Base-by-base conservation (phyloP, 2,888 invertebrate genomes). In the Smittia aterrima region DNA sequence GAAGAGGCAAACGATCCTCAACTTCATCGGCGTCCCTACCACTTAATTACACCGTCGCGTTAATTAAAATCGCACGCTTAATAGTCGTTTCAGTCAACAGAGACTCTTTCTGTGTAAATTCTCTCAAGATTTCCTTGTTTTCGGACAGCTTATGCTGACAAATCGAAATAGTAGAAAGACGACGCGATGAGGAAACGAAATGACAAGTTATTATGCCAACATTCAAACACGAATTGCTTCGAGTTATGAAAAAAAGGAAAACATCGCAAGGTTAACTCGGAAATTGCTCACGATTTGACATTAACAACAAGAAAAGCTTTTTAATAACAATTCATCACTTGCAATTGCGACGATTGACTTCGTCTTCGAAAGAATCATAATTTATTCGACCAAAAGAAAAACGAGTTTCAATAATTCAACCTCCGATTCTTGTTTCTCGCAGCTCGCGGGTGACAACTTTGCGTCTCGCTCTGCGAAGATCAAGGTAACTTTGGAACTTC, bases 51-150 rank as follows among this genome's bases (percentile, higher is more conserved):
- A 11, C 47, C 47, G n/a, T n/a, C 47, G 47, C 16, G 47, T 47
- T 47, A 47, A 47, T 47, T 47, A 47, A 47, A n/a, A 3, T 47
- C 47, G 47, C 47, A 47, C 32, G 32, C 9, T 32, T 32, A 6
- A 32, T 47, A 11, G n/a, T n/a, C 16, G 11, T 47, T n/a, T n/a
- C 4, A 22, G 58, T 22, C 4, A 58, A 22, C 58, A 58, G 6
- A 38, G 38, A 38, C n/a, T 47, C 13, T n/a, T 47, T 3, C 47
- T 47, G 58, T 58, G 4, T 58, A 58, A 58, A 18, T 58, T 58
- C 58, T 58, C n/a, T 58, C 22, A 11, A 58, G 58, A 58, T 58
- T 58, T 58, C 58, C 58, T 58, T 58, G 22, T 58, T 58, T 58
- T 58, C 32, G 58, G 58, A 18, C 18, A 58, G 18, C 58, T 20